Conservation (phyloP, 2,888 invertebrate genomes). For the Chaetoderma sp. region DNA sequence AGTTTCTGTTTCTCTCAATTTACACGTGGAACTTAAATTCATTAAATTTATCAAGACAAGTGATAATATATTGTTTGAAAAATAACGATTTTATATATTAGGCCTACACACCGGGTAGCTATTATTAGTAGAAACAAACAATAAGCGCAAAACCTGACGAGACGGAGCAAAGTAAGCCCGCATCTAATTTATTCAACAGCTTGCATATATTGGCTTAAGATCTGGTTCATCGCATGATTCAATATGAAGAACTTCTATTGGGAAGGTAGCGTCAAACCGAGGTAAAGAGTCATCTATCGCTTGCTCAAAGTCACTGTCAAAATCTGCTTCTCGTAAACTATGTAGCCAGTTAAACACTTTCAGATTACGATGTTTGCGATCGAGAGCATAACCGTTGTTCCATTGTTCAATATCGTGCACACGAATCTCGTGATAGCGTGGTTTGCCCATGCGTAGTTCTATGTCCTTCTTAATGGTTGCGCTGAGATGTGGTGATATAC, state of each 20-base stretch:
- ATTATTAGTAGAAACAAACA: too few species aligned
- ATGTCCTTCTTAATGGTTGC: constrained; percentile 56
- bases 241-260: constrained; percentile 42
- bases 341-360: constrained; percentile 96
- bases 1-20: too few species aligned
- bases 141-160: too few species aligned
- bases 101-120: too few species aligned
- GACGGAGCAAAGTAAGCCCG: too few species aligned
- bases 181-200: too few species aligned
- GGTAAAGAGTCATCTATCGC: constrained; percentile 39
- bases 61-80: too few species aligned
- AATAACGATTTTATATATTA: too few species aligned
- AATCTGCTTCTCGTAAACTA: constrained; percentile 79
- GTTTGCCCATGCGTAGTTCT: constrained; percentile 57
- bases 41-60: too few species aligned
- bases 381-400: constrained; percentile 48
- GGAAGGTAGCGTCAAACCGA: constrained; percentile 23
- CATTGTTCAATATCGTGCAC: constrained; percentile 48
- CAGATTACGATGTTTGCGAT: constrained; percentile 78
- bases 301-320: constrained; percentile 40
- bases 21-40: too few species aligned
- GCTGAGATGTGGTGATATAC: constrained; percentile 59
- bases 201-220: constrained; percentile 40
- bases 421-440: constrained; percentile 54
- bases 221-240: constrained; percentile 56